Evolutionary conservation across 1,140 invertebrate species (phyloP).

Genomic region (Sinonovacula constricta): DNA sequence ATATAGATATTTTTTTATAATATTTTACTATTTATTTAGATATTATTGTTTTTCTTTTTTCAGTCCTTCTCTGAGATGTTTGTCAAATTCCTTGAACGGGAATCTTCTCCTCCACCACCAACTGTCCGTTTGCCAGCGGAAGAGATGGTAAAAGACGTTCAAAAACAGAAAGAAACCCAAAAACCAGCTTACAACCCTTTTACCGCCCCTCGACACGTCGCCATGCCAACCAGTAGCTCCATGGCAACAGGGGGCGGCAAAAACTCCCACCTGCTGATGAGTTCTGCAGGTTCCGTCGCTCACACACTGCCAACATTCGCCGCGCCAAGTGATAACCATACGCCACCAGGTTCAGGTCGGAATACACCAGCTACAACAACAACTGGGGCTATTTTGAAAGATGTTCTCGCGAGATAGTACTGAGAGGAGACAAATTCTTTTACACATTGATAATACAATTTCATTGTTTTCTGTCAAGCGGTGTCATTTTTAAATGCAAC

Average conservation of each 20-base stretch:
- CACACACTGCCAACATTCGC: conserved; percentile 56
- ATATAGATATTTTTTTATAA: no score
- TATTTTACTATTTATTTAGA: no score
- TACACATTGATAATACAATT: no score
- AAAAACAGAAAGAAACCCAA: conserved; percentile 63
- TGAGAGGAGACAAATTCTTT: no score
- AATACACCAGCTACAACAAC: conserved; percentile 56
- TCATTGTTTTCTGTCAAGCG: no score
- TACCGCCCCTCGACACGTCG: conserved; percentile 72
- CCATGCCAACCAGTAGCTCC: conserved; percentile 57
- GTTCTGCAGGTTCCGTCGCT: conserved; percentile 30
- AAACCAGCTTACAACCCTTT: conserved; percentile 74
- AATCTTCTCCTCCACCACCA: conserved; percentile 86
- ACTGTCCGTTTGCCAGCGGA: conserved; percentile 83
- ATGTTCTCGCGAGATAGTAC: conserved; percentile 62
- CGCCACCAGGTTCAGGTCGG: conserved; percentile 38
- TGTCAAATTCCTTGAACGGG: conserved; percentile 91
- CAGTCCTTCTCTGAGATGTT: conserved; percentile 91
- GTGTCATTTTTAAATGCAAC: no score
- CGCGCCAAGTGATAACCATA: conserved; percentile 23
- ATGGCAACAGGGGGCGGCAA: conserved; percentile 4
- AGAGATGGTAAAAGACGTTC: conserved; percentile 75
- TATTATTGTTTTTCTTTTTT: conserved; percentile 53
- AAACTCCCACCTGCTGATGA: conserved; percentile 58
- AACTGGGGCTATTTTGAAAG: conserved; percentile 70